A percentile compares a stretch with the other conserved stretches of the same genome.
Evolutionary conservation across 2,113 vertebrate species (phyloP).

Genomic region (Aplodontia rufa): DNA sequence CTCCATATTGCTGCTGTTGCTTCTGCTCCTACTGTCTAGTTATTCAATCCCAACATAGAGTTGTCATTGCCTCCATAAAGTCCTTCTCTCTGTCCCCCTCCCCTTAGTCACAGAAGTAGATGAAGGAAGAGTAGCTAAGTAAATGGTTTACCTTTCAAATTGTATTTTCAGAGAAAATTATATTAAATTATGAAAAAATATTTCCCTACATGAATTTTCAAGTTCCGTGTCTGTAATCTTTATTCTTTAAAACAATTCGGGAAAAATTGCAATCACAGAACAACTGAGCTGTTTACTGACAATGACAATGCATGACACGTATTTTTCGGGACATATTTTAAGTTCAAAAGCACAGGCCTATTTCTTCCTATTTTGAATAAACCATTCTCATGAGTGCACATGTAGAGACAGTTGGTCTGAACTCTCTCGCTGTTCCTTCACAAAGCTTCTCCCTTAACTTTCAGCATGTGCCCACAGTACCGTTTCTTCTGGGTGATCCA

Average conservation of each 20-base stretch:
- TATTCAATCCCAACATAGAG: background rate
- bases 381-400: background rate
- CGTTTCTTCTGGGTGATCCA: background rate
- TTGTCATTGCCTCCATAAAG: background rate
- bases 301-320: accelerated
- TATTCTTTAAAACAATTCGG: background rate
- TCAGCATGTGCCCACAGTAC: background rate
- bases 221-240: background rate
- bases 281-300: background rate
- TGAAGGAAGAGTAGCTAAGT: background rate
- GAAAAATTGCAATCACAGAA: background rate
- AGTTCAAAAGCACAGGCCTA: background rate
- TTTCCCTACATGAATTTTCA: background rate
- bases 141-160: conserved; percentile 10
- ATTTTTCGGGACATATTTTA: background rate
- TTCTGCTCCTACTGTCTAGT: background rate
- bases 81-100: background rate
- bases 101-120: background rate
- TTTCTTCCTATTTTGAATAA: background rate
- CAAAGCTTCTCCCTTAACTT: background rate
- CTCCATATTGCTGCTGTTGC: accelerated
- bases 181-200: conserved; percentile 24
- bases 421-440: background rate
- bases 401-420: accelerated
- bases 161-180: background rate